These are phyloP conservation scores for Danio kyathit DNA, from an alignment of 2,797 vertebrate species.

Conservation along the genomic window DNA sequence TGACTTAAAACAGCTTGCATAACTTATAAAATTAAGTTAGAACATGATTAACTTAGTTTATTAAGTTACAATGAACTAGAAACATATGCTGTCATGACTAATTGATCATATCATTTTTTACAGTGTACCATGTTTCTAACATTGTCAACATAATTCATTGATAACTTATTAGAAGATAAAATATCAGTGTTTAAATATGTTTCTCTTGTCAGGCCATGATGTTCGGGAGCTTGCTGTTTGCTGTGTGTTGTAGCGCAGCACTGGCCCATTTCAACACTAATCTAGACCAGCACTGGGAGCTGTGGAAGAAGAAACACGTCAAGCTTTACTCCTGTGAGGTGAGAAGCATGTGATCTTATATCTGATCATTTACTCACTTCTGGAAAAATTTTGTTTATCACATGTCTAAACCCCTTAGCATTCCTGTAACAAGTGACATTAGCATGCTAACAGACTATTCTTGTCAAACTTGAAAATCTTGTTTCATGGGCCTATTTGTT, in stretches of 20 bases:
- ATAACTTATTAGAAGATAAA: no score
- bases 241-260: constrained; percentile 56
- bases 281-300: constrained; percentile 83
- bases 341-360: neutral
- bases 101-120: no score
- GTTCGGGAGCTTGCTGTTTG: constrained; percentile 70
- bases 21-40: no score
- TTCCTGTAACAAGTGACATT: no score
- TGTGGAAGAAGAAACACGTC: constrained; percentile 84
- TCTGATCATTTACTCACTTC: neutral
- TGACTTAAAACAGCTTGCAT: no score
- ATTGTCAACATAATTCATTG: neutral
- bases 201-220: constrained; percentile 53
- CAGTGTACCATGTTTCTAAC: no score
- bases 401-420: neutral
- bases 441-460: neutral
- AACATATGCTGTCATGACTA: no score
- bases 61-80: no score
- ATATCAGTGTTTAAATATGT: neutral
- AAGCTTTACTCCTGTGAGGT: constrained; percentile 81
- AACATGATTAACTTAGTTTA: no score
- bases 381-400: neutral
- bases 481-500: neutral
- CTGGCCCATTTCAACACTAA: constrained; percentile 66
- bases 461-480: neutral